A percentile compares a stretch with the other conserved stretches of the same genome.
phyloP scores from a whole-genome alignment of 2,113 vertebrate genomes.

The Ptilonorhynchus violaceus region DNA sequence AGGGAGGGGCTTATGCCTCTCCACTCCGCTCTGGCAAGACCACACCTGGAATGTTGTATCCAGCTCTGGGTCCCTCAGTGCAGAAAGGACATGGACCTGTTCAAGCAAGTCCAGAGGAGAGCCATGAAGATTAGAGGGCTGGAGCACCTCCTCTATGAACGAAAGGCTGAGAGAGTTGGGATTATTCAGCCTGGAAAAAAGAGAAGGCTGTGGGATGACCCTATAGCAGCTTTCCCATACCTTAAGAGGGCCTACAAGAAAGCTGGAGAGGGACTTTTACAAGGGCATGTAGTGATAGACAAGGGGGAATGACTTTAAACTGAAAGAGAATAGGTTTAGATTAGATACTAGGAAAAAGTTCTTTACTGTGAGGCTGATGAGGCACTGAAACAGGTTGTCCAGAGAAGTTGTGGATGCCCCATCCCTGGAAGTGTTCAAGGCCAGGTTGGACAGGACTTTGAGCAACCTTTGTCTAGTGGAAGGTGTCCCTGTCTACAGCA shows the following conservation, averaged over 20 bases:
- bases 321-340: background rate
- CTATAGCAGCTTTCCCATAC: background rate
- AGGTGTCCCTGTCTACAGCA: background rate
- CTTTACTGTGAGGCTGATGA: background rate
- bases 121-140: background rate
- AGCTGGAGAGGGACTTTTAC: background rate
- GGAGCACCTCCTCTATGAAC: accelerated
- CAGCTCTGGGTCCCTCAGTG: background rate
- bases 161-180: background rate
- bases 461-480: background rate
- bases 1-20: background rate
- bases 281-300: background rate
- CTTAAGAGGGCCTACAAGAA: background rate
- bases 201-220: background rate
- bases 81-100: background rate
- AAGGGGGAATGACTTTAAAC: background rate
- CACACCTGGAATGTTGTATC: background rate
- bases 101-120: background rate
- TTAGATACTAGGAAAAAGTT: background rate
- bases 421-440: background rate
- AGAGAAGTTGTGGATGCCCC: background rate
- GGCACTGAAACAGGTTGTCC: background rate
- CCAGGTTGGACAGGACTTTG: background rate
- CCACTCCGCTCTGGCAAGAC: background rate
- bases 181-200: background rate